These are phyloP conservation scores for Sebastes taczanowskii DNA, from an alignment of 2,797 vertebrate genomes.

Conservation along the genomic window DNA sequence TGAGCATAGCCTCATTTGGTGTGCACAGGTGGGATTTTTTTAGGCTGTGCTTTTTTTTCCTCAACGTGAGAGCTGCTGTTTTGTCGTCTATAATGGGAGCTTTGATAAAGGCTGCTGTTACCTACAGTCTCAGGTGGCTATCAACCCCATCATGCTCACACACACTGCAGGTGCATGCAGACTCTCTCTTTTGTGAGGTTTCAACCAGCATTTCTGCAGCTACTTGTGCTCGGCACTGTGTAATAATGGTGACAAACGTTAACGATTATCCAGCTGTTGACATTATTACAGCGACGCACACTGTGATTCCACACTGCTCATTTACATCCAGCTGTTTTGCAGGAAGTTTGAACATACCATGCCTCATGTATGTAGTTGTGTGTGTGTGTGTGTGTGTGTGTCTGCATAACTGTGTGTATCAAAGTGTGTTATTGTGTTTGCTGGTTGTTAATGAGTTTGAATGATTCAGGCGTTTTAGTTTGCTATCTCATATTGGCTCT, in stretches of 20 bases:
- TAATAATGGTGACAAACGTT: constrained; percentile 60
- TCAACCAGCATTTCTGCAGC: constrained; percentile 20
- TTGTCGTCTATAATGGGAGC: constrained; percentile 36
- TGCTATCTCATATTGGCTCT: constrained; percentile 44
- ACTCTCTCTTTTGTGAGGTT: constrained; percentile 2
- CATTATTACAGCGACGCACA: constrained; percentile 34
- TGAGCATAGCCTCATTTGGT: constrained; percentile 41
- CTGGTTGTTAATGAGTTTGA: constrained; percentile 55
- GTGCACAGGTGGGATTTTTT: constrained; percentile 48
- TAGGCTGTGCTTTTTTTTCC: neutral
- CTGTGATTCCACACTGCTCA: constrained; percentile 20
- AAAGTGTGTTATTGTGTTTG: constrained; percentile 46
- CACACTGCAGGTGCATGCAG: constrained; percentile 28
- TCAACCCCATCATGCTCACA: constrained; percentile 4
- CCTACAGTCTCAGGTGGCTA: constrained; percentile 30
- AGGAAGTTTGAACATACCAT: neutral
- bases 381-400: neutral
- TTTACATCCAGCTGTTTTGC: constrained; percentile 52
- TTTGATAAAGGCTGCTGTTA: constrained; percentile 45
- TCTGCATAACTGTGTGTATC: constrained; percentile 1
- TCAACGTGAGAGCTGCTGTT: constrained; percentile 6
- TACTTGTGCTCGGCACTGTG: constrained; percentile 16
- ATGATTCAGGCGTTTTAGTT: constrained; percentile 53
- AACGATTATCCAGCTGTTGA: constrained; percentile 67
- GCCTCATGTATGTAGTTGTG: neutral